Conservation (phyloP, 2,888 invertebrate genomes). For the Acheta domesticus region DNA sequence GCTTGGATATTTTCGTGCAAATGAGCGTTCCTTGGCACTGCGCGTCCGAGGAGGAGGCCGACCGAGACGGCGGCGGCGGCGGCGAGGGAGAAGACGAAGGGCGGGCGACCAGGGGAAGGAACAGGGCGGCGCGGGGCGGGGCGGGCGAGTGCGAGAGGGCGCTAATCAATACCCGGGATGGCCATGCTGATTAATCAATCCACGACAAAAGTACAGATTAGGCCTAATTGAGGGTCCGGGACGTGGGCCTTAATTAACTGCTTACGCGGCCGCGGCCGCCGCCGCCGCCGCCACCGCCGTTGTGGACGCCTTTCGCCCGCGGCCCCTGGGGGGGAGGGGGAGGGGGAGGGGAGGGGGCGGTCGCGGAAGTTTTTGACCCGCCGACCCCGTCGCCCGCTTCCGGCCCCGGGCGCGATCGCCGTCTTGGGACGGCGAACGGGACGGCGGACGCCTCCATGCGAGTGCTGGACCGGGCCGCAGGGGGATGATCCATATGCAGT, state of each 20-base stretch:
- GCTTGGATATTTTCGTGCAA: too few relatives aligned
- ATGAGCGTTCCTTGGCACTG: too few relatives aligned
- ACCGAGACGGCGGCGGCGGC: too few relatives aligned
- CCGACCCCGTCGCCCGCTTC: not conserved
- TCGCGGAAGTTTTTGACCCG: not conserved
- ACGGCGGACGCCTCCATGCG: too few relatives aligned
- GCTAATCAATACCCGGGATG: slow-evolving; percentile 8
- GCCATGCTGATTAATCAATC: slow-evolving; percentile 2
- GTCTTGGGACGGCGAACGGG: too few relatives aligned
- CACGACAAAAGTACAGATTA: not conserved
- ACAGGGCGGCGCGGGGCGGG: not conserved
- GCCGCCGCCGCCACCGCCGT: not conserved
- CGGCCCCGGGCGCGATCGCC: too few relatives aligned
- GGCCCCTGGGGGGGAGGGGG: not conserved
- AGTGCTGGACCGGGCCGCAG: too few relatives aligned
- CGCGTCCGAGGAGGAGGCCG: too few relatives aligned
- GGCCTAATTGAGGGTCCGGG: not conserved
- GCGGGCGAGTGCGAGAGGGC: not conserved
- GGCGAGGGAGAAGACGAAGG: too few relatives aligned
- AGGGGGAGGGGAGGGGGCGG: not conserved
- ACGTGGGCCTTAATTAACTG: not conserved
- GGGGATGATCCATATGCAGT: too few relatives aligned
- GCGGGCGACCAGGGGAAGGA: too few relatives aligned
- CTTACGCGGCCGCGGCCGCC: not conserved
- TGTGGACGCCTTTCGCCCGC: not conserved